Evolutionary conservation across 2,797 vertebrate genomes (phyloP), one percentile per base, ranked within the genome.

Genomic region (Poecilia velifera): DNA sequence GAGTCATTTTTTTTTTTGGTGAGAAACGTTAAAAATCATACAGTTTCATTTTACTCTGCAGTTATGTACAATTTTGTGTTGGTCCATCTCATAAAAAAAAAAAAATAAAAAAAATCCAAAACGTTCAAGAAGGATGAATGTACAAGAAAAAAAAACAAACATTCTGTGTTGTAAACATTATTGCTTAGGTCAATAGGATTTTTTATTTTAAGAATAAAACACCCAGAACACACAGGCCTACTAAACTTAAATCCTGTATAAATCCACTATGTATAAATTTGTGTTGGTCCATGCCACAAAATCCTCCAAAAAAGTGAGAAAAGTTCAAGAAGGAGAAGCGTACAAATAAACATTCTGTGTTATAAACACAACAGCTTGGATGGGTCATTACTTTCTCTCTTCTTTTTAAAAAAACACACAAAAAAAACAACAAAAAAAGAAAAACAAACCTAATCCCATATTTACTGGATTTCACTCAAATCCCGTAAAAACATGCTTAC

Each of bases 351-450:
- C 6, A 8, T 28, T 57, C 0, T 45, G 14, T 28, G 14, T 45
- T n/a, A 22, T 47, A 18, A 68, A 43, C 9, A 6, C 77, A 55
- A 74, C 20, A 74, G 55, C 45, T 9, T 4, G 3, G 18, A 66
- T 39, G 49, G 3, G 22, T 25, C 39, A 10, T 57, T 64, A 66
- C 13, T 28, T 46, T 57, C 1, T 7, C 20, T 22, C 20, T 47
- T 46, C 5, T 2, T 6, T 46, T 18, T 41, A 39, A 25, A 81
- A 41, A 78, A 81, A 79, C 72, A 57, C n/a, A 66, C 72, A 78
- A 25, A 16, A 25, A 16, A 73, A 31, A 25, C n/a, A 39, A 6
- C 39, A 41, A 41, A 41, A 6, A 41, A 41, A 41, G 6, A 0
- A 39, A 39, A 41, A 7, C 39, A 41, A 53, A 25, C 22, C 31